Percentiles rank a stretch among this genome's conserved stretches.
Evolutionary conservation across 2,797 vertebrate species (phyloP).

Genomic region (Galaxias olidus): DNA sequence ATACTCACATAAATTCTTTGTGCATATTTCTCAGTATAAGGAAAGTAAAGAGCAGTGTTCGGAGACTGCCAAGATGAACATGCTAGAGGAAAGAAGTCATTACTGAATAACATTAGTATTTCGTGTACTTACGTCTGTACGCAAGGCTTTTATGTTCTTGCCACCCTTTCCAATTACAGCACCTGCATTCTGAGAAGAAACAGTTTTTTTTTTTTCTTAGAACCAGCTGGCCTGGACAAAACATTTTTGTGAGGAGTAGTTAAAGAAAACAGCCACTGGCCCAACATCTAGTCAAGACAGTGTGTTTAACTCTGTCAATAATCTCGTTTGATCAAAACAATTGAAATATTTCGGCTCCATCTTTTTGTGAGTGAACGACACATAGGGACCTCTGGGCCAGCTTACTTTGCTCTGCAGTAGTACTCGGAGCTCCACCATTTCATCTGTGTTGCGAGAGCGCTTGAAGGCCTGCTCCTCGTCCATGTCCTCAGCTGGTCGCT

Average conservation of each 20-base stretch:
- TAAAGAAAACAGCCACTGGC: not conserved
- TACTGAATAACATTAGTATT: constrained; percentile 19
- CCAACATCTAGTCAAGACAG: too few species aligned
- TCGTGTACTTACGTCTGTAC: constrained; percentile 95
- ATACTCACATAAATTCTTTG: too few species aligned
- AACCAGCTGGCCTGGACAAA: too few species aligned
- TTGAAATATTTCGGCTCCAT: too few species aligned
- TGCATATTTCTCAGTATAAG: too few species aligned
- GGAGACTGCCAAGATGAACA: not conserved
- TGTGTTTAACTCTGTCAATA: too few species aligned
- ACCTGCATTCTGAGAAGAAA: constrained; percentile 87
- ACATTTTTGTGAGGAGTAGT: too few species aligned
- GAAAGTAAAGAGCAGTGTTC: too few species aligned
- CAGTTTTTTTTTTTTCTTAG: not conserved
- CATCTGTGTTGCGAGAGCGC: constrained; percentile 94
- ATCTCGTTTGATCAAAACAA: too few species aligned
- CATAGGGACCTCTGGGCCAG: not conserved
- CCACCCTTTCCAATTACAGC: constrained; percentile 98
- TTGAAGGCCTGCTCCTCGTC: constrained; percentile 97
- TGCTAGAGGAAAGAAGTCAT: constrained; percentile 19
- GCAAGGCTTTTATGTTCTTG: constrained; percentile 98
- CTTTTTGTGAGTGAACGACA: not conserved
- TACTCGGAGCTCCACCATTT: constrained; percentile 96
- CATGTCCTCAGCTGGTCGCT: constrained; percentile 97
- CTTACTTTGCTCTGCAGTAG: constrained; percentile 97